Base-by-base conservation (phyloP, 1,140 invertebrate species). In the Achroia grisella region DNA sequence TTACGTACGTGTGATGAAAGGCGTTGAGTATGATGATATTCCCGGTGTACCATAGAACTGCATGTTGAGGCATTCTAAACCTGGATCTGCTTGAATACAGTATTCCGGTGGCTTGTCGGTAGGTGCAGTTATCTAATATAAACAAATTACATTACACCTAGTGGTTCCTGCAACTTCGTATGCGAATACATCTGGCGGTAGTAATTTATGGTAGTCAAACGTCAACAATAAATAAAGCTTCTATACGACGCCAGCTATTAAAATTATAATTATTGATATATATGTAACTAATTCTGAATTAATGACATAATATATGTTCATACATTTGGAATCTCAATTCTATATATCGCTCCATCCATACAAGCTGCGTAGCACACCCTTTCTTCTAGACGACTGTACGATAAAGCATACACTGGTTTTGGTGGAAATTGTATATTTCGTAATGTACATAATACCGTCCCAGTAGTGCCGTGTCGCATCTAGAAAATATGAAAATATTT, bases 401-500 rank as follows among this genome's bases (percentile, higher is more conserved):
- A 52, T 8, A 85, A 37, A 9, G 81, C 62, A 34, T 77, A 79
- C 4, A 85, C 48, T 0, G 81, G 75, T 42, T 72, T 82, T 3
- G 78, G 75, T 1, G 81, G 81, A 43, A 76, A 85, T 52, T 85
- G 81, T 8, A 79, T 73, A 37, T 71, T 75, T 4, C 81, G 65
- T 4, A 85, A 51, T 4, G 81, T 85, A 15, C 58, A 71, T 6
- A 82, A 52, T 6, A 79, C 75, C 0, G 61, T 57, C 6, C 81
- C 81, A n/a, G 76, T 82, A 29, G 49, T 67, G 8, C 81, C 78
- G 28, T 85, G 70, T 9, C 78, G 76, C 73, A 85, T 70, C 81
- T 84, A 35, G 14, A 54, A 61, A 2, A 23, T 3, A 23, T 23
- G 6, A 6, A 23, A 23, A 23, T 23, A 2, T 3, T 23, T 3